Conservation (phyloP, 1,140 invertebrate genomes). For the Drosophila ficusphila region DNA sequence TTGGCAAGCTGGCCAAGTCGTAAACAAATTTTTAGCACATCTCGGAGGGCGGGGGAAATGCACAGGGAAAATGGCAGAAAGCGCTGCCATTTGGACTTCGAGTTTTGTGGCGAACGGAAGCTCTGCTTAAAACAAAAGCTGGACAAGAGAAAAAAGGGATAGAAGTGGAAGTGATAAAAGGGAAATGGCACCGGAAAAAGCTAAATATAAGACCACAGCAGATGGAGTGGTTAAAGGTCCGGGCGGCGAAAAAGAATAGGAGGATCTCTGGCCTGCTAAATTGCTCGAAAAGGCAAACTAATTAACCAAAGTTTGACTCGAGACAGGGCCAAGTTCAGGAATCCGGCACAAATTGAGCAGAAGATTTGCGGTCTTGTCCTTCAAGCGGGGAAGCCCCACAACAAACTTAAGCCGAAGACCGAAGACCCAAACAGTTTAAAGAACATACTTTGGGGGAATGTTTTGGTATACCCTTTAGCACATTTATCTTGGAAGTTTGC, state of each 20-base stretch:
- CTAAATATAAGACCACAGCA: conserved; percentile 50
- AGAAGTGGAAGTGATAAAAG: conserved; percentile 35
- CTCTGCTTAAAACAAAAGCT: conserved; percentile 57
- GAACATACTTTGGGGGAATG: background rate
- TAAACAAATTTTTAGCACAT: conserved; percentile 60
- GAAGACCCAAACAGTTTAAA: background rate
- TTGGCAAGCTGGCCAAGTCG: conserved; percentile 39
- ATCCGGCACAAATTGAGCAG: conserved; percentile 56
- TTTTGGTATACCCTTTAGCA: background rate
- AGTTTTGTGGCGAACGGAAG: conserved; percentile 40
- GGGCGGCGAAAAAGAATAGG: conserved; percentile 33
- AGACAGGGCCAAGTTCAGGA: conserved; percentile 10
- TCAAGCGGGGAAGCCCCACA: background rate
- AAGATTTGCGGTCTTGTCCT: conserved; percentile 38
- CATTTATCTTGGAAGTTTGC: background rate
- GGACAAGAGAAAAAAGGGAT: conserved; percentile 11
- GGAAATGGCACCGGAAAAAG: conserved; percentile 61
- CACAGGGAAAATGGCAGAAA: background rate
- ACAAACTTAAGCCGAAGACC: background rate
- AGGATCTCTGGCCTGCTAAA: conserved; percentile 50
- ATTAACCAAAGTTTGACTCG: conserved; percentile 59
- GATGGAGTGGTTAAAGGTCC: background rate
- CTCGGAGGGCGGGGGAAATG: background rate
- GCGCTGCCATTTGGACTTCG: conserved; percentile 4
- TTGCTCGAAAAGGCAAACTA: conserved; percentile 65